Percentiles rank a stretch among this genome's conserved stretches.
Evolutionary conservation across 2,888 invertebrate species (phyloP).

Genomic region (Operophtera brumata): DNA sequence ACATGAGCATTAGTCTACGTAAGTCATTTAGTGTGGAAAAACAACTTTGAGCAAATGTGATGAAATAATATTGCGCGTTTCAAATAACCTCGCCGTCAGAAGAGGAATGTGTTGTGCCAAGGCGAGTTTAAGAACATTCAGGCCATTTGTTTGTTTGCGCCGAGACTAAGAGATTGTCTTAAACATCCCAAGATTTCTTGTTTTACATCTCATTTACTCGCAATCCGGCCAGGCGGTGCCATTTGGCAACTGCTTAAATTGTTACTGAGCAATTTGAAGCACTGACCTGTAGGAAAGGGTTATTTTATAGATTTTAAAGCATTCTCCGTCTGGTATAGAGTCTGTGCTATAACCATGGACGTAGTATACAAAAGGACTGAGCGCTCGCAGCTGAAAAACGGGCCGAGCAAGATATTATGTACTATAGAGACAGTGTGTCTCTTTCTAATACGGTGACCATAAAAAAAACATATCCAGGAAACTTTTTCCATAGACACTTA

Average conservation of each 20-base stretch:
- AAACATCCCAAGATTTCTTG: conserved; percentile 56
- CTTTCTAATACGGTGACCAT: no score
- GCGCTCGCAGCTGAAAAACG: no score
- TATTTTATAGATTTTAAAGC: conserved; percentile 11
- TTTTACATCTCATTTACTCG: conserved; percentile 62
- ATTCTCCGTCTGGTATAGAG: background rate
- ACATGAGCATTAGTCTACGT: no score
- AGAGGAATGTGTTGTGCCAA: conserved; percentile 39
- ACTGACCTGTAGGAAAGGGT: conserved; percentile 10
- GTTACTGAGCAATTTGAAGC: conserved; percentile 11
- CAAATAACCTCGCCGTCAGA: conserved; percentile 34
- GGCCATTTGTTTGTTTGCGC: conserved; percentile 59
- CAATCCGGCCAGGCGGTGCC: conserved; percentile 38
- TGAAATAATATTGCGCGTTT: conserved; percentile 31
- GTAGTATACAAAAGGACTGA: no score
- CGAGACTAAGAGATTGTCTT: conserved; percentile 53
- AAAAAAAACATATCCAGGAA: no score
- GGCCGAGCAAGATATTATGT: no score
- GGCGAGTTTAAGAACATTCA: conserved; percentile 43
- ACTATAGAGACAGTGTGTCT: no score
- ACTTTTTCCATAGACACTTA: no score
- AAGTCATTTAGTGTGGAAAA: background rate
- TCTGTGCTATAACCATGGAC: no score
- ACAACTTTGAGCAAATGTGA: background rate
- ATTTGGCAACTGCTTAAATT: conserved; percentile 21